These are phyloP conservation scores for Trachelus troglodyta DNA, from an alignment of 2,888 invertebrate genomes.

Conservation along the genomic window DNA sequence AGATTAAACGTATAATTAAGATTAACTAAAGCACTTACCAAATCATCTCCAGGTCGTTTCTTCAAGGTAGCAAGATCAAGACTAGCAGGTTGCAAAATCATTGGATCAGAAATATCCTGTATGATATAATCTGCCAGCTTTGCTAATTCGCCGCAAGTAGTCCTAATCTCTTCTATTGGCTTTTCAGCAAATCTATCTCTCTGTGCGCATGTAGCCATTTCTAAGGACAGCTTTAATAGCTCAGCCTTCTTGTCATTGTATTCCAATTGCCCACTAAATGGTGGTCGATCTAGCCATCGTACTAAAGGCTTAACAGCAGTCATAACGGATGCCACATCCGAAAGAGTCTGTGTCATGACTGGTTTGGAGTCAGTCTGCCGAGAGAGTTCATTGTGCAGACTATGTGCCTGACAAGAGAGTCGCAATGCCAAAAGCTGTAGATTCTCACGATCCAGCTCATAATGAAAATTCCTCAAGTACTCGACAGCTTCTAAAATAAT, in stretches of 20 bases:
- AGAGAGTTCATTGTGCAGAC: slow-evolving; percentile 78
- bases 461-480: slow-evolving; percentile 89
- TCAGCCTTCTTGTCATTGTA: slow-evolving; percentile 79
- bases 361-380: slow-evolving; percentile 70
- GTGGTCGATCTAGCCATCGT: slow-evolving; percentile 87
- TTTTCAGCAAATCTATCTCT: slow-evolving; percentile 89
- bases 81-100: slow-evolving; percentile 92
- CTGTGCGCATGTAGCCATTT: slow-evolving; percentile 92
- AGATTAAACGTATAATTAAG: background rate
- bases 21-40: slow-evolving; percentile 65
- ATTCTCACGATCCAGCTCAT: slow-evolving; percentile 91
- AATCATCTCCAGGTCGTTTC: slow-evolving; percentile 84
- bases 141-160: slow-evolving; percentile 80
- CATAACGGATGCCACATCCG: slow-evolving; percentile 87
- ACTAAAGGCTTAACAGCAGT: slow-evolving; percentile 88
- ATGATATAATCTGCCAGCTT: slow-evolving; percentile 87
- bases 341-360: slow-evolving; percentile 83
- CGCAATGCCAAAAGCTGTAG: slow-evolving; percentile 88
- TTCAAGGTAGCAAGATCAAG: slow-evolving; percentile 88
- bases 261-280: slow-evolving; percentile 74
- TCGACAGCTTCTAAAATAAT: slow-evolving; percentile 93
- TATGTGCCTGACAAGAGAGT: slow-evolving; percentile 85
- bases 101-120: slow-evolving; percentile 88
- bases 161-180: slow-evolving; percentile 81
- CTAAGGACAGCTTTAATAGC: slow-evolving; percentile 82